Evolutionary conservation across 1,140 invertebrate genomes (phyloP), one percentile per base, ranked within the genome.

Genomic region (Bilobella aurantiaca): DNA sequence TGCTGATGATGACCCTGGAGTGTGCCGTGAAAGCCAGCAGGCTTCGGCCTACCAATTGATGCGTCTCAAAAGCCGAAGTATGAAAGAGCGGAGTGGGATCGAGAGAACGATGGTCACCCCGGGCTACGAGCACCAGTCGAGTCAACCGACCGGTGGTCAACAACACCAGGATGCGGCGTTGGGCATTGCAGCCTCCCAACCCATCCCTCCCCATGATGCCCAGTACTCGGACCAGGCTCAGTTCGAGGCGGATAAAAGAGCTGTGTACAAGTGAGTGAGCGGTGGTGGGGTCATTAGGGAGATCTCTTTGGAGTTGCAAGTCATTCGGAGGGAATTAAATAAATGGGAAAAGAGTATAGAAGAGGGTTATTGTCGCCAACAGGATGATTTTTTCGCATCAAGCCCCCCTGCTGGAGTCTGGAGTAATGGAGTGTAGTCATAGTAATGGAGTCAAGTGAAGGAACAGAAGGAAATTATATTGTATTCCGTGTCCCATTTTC

Each of bases 171-270:
- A 28, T 53, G 5, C 34, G 29, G 8, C 64, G n/a, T n/a, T n/a
- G n/a, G n/a, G n/a, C 34, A 71, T 72, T 58, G 65, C 68, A 31
- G 61, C 73, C 12, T 69, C 71, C 31, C 73, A 73, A 59, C 72
- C 70, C 16, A 69, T 74, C 30, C 58, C 70, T n/a, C 66, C 70
- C 3, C 70, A 64, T 58, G 73, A 72, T 65, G 46, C 65, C 57
- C 63, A 70, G 37, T 68, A 62, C 34, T 88, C 88, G 31, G 66
- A 70, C 46, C 70, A 58, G 47, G 88, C 88, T 57, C 87, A 89
- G 73, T 90, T 91, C 75, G 90, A 92, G 78, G 87, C 87, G 18
- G 89, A 91, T 77, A 91, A 91, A 78, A 79, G 89, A 69, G 87
- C 89, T 59, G 88, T 92, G 21, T 92, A 91, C 76, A 90, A 90